Evolutionary conservation across 2,797 vertebrate genomes (phyloP).

Genomic region (Geotrypetes seraphini): DNA sequence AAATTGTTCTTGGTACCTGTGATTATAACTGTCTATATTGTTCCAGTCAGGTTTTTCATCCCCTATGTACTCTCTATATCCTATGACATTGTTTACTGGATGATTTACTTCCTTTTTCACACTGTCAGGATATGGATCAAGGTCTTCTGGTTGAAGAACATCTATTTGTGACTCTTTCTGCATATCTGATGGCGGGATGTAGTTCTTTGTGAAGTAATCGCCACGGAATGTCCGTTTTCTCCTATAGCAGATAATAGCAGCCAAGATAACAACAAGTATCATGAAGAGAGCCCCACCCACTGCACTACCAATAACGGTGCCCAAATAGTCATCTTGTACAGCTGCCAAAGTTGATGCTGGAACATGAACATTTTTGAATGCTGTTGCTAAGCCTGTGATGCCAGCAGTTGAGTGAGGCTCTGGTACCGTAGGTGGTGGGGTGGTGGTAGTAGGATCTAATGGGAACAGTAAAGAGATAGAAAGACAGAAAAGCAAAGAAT

Average conservation of each 20-base stretch:
- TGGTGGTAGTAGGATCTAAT: slow-evolving; percentile 92
- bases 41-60: slow-evolving; percentile 84
- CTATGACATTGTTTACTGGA: slow-evolving; percentile 70
- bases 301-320: slow-evolving; percentile 74
- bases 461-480: slow-evolving; percentile 71
- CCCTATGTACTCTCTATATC: slow-evolving; percentile 82
- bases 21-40: slow-evolving; percentile 68
- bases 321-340: slow-evolving; percentile 70
- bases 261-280: slow-evolving; percentile 72
- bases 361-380: slow-evolving; percentile 57
- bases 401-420: slow-evolving; percentile 63
- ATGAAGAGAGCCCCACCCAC: slow-evolving; percentile 84
- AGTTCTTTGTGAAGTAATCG: slow-evolving; percentile 98
- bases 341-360: slow-evolving; percentile 75
- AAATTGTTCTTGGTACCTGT: slow-evolving; percentile 60
- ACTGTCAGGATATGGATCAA: slow-evolving; percentile 67
- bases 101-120: slow-evolving; percentile 62
- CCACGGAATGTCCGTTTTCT: slow-evolving; percentile 89
- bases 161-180: slow-evolving; percentile 94
- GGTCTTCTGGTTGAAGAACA: slow-evolving; percentile 87
- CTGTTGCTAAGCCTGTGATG: slow-evolving; percentile 60
- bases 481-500: slow-evolving; percentile 85
- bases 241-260: slow-evolving; percentile 72
- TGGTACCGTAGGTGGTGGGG: slow-evolving; percentile 69
- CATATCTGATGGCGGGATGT: slow-evolving; percentile 91